Conservation (phyloP, 2,113 vertebrate species). For the Chiloscyllium plagiosum region DNA sequence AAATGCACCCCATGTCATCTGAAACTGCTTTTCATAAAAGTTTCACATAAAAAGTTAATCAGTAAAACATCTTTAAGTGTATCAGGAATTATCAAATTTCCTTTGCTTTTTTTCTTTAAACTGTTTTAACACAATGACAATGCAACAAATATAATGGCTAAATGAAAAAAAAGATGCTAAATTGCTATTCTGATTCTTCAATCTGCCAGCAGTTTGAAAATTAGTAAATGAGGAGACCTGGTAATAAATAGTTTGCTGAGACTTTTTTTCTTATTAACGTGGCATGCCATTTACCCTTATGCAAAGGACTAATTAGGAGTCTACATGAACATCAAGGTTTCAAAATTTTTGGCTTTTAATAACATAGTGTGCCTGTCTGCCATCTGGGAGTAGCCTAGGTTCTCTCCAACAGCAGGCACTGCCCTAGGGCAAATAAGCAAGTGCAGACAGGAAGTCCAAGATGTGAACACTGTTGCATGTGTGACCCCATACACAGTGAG, state of each 20-base stretch:
- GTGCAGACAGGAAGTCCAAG: slow-evolving; percentile 62
- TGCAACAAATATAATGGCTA: neutral
- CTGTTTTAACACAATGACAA: neutral
- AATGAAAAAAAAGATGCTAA: neutral
- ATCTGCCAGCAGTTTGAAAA: neutral
- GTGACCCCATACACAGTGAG: slow-evolving; percentile 28
- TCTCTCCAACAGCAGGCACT: slow-evolving; percentile 58
- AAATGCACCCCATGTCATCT: slow-evolving; percentile 36
- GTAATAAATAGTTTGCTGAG: slow-evolving; percentile 16
- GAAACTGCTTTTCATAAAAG: slow-evolving; percentile 38
- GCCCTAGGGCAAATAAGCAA: slow-evolving; percentile 64
- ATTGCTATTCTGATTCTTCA: neutral
- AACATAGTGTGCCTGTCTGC: slow-evolving; percentile 69
- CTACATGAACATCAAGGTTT: slow-evolving; percentile 72
- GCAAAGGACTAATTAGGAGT: slow-evolving; percentile 68
- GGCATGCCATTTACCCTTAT: slow-evolving; percentile 67
- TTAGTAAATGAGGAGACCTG: slow-evolving; percentile 31
- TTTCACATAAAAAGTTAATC: slow-evolving; percentile 37
- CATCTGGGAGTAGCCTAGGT: slow-evolving; percentile 68
- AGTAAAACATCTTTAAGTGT: slow-evolving; percentile 35
- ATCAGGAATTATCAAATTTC: slow-evolving; percentile 14
- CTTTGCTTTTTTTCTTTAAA: neutral
- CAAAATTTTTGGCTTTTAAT: slow-evolving; percentile 67
- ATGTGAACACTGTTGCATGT: slow-evolving; percentile 39
- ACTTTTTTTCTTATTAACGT: slow-evolving; percentile 50